Percentiles rank a stretch among this genome's conserved stretches.
phyloP scores from a whole-genome alignment of 1,140 invertebrate genomes.

The Pogonus chalceus region DNA sequence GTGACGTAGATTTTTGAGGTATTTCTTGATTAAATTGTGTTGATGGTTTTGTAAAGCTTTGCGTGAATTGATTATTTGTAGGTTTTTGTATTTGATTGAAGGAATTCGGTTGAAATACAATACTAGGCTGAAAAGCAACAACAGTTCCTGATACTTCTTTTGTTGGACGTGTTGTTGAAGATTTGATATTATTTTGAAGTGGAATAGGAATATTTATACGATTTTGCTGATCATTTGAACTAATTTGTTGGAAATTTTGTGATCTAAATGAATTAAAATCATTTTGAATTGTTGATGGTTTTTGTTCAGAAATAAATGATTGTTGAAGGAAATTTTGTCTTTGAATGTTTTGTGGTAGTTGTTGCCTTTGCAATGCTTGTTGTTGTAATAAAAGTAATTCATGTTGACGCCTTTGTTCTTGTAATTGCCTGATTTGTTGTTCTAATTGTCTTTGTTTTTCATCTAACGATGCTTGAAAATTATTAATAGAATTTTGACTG shows the following conservation, averaged over 20 bases:
- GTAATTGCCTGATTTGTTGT: conserved; percentile 53
- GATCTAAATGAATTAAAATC: conserved; percentile 11
- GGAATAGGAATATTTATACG: too few species aligned
- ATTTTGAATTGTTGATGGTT: conserved; percentile 11
- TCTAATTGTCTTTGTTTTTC: conserved; percentile 59
- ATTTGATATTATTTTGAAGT: too few species aligned
- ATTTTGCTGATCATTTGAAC: too few species aligned
- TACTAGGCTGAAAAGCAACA: conserved; percentile 40
- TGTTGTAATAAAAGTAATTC: conserved; percentile 52
- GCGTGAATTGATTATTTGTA: too few species aligned
- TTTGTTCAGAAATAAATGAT: conserved; percentile 14
- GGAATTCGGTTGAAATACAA: conserved; percentile 37
- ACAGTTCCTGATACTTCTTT: conserved; percentile 10
- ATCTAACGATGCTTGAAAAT: conserved; percentile 49
- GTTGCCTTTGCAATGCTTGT: conserved; percentile 37
- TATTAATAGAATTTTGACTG: conserved; percentile 28
- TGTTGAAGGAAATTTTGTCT: conserved; percentile 21
- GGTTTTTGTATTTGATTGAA: too few species aligned
- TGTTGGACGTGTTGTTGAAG: conserved; percentile 2
- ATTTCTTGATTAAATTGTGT: background rate
- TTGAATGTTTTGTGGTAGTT: conserved; percentile 23
- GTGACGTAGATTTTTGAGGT: background rate
- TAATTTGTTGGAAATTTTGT: background rate
- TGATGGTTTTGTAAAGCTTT: too few species aligned
- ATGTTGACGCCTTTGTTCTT: conserved; percentile 58